Conservation (phyloP, 2,797 vertebrate species). For the Tauraco hartlaubi region DNA sequence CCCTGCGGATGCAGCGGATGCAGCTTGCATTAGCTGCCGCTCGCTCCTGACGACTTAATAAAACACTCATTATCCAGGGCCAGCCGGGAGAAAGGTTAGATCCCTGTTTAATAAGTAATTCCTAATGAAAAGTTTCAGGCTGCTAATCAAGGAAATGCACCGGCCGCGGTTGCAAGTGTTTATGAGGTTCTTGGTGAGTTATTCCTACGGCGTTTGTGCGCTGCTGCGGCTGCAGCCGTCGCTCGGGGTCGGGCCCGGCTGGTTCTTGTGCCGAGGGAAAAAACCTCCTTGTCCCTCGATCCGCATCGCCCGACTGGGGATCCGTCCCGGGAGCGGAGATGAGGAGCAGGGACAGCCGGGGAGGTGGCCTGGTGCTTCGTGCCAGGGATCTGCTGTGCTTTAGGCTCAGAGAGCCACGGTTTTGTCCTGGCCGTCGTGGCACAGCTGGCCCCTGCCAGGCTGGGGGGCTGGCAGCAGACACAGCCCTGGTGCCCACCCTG, state of each 20-base stretch:
- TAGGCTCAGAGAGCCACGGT: fast-evolving
- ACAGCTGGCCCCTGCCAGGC: fast-evolving
- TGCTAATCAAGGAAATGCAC: background rate
- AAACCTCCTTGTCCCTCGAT: fast-evolving
- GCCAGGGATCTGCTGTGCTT: fast-evolving
- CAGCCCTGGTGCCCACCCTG: fast-evolving
- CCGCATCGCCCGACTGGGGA: fast-evolving
- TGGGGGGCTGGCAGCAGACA: background rate
- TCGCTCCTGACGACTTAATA: background rate
- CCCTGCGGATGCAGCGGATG: background rate
- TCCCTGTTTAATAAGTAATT: slow-evolving; percentile 49
- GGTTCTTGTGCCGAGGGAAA: background rate
- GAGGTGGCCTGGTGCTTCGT: background rate
- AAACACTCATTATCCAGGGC: background rate
- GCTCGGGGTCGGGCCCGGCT: background rate
- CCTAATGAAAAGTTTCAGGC: slow-evolving; percentile 31
- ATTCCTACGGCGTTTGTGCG: background rate
- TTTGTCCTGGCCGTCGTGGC: fast-evolving
- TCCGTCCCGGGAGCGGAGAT: fast-evolving
- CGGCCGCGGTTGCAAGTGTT: background rate
- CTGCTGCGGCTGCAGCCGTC: background rate
- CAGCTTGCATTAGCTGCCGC: background rate
- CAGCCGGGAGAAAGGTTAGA: background rate
- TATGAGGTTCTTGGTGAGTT: background rate
- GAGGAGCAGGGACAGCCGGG: fast-evolving